Evolutionary conservation across 2,888 invertebrate genomes (phyloP).

Genomic region (Gymnoscelis rufifasciata): DNA sequence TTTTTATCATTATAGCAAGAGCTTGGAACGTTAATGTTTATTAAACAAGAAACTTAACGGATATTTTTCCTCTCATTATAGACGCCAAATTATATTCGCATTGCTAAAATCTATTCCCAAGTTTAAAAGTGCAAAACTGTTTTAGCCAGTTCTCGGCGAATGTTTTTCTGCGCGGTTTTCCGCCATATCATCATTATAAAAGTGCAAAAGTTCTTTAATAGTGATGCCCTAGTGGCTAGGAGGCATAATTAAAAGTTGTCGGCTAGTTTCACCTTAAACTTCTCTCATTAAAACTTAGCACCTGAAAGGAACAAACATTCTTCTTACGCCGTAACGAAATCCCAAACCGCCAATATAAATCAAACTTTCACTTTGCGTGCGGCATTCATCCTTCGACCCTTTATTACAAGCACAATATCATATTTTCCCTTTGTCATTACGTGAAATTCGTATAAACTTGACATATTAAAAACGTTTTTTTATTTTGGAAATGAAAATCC

Average conservation of each 20-base stretch:
- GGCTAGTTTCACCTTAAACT: conserved; percentile 67
- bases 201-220: conserved; percentile 49
- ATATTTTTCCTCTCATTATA: conserved; percentile 3
- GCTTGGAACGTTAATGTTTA: not conserved
- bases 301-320: conserved; percentile 65
- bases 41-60: not conserved
- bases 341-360: conserved; percentile 43
- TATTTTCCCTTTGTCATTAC: conserved; percentile 26
- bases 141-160: conserved; percentile 21
- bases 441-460: conserved; percentile 26
- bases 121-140: conserved; percentile 15
- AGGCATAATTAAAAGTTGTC: conserved; percentile 69
- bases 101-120: conserved; percentile 15
- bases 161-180: conserved; percentile 35
- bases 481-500: conserved; percentile 28
- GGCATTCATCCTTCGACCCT: conserved; percentile 18
- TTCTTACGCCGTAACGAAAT: conserved; percentile 49
- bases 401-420: conserved; percentile 27
- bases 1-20: not conserved
- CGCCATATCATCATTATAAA: conserved; percentile 54
- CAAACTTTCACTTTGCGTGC: conserved; percentile 30
- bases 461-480: conserved; percentile 29
- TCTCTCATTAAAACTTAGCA: conserved; percentile 72
- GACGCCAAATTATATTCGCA: conserved; percentile 2
- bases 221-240: conserved; percentile 50